Evolutionary conservation across 2,113 vertebrate genomes (phyloP), one percentile per base, ranked within the genome.

Genomic region (Psettodes erumei): DNA sequence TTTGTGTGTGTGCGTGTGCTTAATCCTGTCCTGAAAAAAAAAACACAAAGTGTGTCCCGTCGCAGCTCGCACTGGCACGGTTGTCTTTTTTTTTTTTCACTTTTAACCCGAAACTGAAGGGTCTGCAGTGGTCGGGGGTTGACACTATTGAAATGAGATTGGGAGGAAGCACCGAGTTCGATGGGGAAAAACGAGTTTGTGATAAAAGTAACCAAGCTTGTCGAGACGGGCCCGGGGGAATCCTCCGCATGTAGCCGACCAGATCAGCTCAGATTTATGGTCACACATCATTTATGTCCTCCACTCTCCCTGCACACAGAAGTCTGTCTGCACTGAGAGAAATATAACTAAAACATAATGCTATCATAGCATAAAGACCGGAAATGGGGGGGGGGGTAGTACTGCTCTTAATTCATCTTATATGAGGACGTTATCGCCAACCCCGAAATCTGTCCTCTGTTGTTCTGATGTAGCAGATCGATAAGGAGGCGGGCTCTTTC

Each of bases 21-120:
- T 54, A 86, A 85, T 73, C 61, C 56, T 62, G 27, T 62, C 7
- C 2, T 64, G 37, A 62, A 63, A 72, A 77, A 73, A 62, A 63
- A 72, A 77, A 73, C 15, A 61, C 18, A 25, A 74, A 83, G 70
- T 33, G 11, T 45, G 7, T 35, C 11, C 19, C 18, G 15, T 70
- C 30, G 15, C 12, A 35, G 42, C 19, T 38, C 21, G 4, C 19
- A 10, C 48, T 66, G 68, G 6, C 42, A 42, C 10, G 10, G 5
- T 50, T 48, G 28, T 55, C 15, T 48, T 68, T 48, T 71, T 47
- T 33, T 61, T 18, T 40, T 8, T 61, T 25, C 13, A 25, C 50
- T n/a, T n/a, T n/a, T n/a, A n/a, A 67, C 51, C 40, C 21, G 15
- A 62, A 56, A 47, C 32, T 37, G n/a, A 55, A 67, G 11, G 53